Conservation (phyloP, 2,797 vertebrate species). For the Harpagifer antarcticus region DNA sequence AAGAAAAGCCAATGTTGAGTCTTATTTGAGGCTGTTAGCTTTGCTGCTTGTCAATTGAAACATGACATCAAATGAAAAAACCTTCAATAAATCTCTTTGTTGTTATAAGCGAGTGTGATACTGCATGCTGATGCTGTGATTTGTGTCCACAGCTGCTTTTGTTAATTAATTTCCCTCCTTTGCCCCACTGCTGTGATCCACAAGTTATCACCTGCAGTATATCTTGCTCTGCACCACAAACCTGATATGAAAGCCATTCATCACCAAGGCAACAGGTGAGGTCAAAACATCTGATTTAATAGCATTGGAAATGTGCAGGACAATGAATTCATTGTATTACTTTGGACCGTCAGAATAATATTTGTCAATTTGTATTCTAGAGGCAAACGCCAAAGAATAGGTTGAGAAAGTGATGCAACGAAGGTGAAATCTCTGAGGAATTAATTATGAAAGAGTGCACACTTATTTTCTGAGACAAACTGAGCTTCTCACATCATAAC, state of each 20-base stretch:
- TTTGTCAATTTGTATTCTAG: conserved; percentile 42
- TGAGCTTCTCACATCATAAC: conserved; percentile 21
- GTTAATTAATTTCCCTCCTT: conserved; percentile 57
- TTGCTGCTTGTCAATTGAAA: conserved; percentile 5
- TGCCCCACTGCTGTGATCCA: conserved; percentile 21
- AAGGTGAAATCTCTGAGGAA: conserved; percentile 45
- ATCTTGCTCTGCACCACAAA: conserved; percentile 32
- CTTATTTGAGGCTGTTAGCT: conserved; percentile 2
- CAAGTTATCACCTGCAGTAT: conserved; percentile 43
- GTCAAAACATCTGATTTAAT: conserved; percentile 25
- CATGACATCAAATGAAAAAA: conserved; percentile 18
- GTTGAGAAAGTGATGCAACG: conserved; percentile 55
- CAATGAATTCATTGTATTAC: conserved; percentile 17
- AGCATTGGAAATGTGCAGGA: not conserved
- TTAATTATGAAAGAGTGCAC: conserved; percentile 23
- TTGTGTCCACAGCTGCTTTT: conserved; percentile 51
- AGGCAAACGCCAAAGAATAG: conserved; percentile 15
- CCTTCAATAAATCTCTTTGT: conserved; percentile 32
- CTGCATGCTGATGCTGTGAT: conserved; percentile 42
- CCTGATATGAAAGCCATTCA: conserved; percentile 52
- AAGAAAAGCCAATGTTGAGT: conserved; percentile 7
- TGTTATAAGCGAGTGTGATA: not conserved
- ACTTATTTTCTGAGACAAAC: conserved; percentile 31
- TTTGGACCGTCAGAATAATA: conserved; percentile 32
- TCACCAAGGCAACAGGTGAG: conserved; percentile 43